phyloP scores from a whole-genome alignment of 1,140 invertebrate genomes.

The Mesaphorura yosii region DNA sequence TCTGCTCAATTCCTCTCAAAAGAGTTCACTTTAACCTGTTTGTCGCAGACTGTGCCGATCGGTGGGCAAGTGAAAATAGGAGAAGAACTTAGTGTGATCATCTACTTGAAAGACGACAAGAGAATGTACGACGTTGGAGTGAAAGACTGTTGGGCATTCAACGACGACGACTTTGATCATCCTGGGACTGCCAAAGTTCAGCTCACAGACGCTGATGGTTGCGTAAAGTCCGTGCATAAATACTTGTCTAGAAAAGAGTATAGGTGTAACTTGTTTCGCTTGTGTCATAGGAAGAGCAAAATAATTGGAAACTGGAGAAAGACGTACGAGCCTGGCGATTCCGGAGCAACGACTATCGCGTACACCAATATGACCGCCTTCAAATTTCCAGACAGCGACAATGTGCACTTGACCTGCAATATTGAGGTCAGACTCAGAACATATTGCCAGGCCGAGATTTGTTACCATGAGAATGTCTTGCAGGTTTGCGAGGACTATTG shows the following conservation, averaged over 20 bases:
- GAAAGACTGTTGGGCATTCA: conserved; percentile 60
- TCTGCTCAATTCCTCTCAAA: conserved; percentile 1
- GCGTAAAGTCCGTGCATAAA: conserved; percentile 45
- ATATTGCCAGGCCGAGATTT: neutral
- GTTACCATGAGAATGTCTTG: neutral
- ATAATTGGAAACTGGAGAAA: conserved; percentile 53
- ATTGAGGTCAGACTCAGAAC: conserved; percentile 45
- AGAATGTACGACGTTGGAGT: conserved; percentile 54
- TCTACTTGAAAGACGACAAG: conserved; percentile 53
- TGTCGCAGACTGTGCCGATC: conserved; percentile 44
- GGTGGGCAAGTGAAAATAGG: conserved; percentile 55
- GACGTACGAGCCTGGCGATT: conserved; percentile 44
- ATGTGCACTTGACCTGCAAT: conserved; percentile 62
- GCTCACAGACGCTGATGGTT: conserved; percentile 51
- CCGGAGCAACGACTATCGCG: conserved; percentile 50
- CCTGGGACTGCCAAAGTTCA: conserved; percentile 49
- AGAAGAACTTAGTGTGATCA: conserved; percentile 53
- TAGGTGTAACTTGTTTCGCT: neutral
- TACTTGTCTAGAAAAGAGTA: neutral
- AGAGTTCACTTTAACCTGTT: conserved; percentile 4
- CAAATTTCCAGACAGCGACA: conserved; percentile 56
- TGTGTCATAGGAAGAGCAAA: conserved; percentile 47
- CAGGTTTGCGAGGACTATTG: conserved; percentile 30
- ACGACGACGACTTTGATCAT: conserved; percentile 49
- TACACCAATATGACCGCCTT: conserved; percentile 58